Conservation (phyloP, 2,797 vertebrate genomes). For the Chromis chromis region DNA sequence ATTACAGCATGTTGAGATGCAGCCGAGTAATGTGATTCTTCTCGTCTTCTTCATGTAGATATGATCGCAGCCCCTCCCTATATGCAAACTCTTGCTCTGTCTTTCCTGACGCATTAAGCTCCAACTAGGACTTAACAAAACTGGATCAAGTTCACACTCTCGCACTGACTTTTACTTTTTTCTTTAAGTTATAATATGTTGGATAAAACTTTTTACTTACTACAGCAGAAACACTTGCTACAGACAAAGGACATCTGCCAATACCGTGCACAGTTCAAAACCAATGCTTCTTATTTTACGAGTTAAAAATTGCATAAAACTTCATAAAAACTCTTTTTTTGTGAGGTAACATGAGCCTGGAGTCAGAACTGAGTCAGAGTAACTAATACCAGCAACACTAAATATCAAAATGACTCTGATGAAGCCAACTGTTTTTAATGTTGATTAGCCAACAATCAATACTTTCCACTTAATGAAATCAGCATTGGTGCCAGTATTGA, state of each 20-base stretch:
- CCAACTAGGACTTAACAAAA: slow-evolving; percentile 25
- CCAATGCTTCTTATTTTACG: neutral
- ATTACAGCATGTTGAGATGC: slow-evolving; percentile 74
- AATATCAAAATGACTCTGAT: neutral
- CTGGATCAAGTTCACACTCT: slow-evolving; percentile 17
- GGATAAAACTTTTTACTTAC: neutral
- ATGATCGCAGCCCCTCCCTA: slow-evolving; percentile 20
- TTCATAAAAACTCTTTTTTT: neutral
- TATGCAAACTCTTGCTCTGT: slow-evolving; percentile 25
- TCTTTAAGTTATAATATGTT: neutral
- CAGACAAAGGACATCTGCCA: no score
- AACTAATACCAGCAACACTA: neutral
- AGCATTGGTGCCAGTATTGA: neutral
- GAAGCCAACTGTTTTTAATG: no score
- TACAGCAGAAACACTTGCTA: neutral
- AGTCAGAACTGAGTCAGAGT: neutral
- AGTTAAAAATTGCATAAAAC: neutral
- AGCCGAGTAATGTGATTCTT: slow-evolving; percentile 70
- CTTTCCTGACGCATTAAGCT: slow-evolving; percentile 34
- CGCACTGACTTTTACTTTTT: slow-evolving; percentile 1
- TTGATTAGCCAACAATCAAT: neutral
- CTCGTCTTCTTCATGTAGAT: slow-evolving; percentile 49
- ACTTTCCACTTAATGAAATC: neutral
- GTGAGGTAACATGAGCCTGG: neutral
- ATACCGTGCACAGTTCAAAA: neutral